Evolutionary conservation across 1,140 invertebrate species (phyloP).

Genomic region (Piezodorus guildinii): DNA sequence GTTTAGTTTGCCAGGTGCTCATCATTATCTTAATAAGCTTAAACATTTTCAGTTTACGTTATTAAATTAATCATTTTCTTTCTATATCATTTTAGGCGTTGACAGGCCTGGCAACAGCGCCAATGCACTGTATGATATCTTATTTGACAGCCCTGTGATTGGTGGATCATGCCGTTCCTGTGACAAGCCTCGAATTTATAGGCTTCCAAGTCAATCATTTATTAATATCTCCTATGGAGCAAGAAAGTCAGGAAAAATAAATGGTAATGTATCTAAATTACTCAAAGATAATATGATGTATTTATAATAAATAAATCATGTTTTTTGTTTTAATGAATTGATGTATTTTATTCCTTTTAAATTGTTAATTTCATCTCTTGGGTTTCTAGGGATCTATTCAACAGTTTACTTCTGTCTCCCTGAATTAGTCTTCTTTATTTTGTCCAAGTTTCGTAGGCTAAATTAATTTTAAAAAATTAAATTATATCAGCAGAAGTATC

Average conservation of each 20-base stretch:
- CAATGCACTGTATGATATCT: constrained; percentile 6
- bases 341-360: background rate
- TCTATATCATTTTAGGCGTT: background rate
- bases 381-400: too few species aligned
- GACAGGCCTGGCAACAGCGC: background rate
- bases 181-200: background rate
- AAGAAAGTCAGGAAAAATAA: constrained; percentile 2
- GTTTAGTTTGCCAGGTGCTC: too few species aligned
- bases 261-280: background rate
- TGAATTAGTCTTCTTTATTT: too few species aligned
- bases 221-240: constrained; percentile 3
- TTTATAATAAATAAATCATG: background rate
- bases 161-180: background rate
- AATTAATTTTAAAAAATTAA: too few species aligned
- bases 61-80: too few species aligned
- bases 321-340: background rate
- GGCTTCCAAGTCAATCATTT: constrained; percentile 11
- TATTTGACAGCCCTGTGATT: constrained; percentile 4
- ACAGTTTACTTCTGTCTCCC: too few species aligned
- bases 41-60: too few species aligned
- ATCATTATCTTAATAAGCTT: too few species aligned
- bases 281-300: background rate
- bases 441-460: too few species aligned
- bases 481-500: too few species aligned
- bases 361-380: too few species aligned